These are phyloP conservation scores for Struthio camelus DNA, from an alignment of 2,113 vertebrate species.

Conservation along the genomic window DNA sequence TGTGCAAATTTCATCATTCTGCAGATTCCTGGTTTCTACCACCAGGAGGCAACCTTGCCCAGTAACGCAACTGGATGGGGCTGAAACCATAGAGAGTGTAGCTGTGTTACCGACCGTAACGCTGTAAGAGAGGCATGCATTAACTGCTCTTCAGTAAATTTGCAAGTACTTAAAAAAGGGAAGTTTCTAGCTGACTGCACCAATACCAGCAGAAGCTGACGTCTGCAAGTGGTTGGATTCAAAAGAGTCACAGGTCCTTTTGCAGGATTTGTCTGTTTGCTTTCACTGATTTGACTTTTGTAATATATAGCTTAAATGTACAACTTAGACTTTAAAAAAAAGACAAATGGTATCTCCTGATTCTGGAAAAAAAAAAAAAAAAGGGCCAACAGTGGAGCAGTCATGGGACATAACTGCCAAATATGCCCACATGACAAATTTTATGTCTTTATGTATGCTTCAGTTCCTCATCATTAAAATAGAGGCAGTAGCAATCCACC, in stretches of 20 bases:
- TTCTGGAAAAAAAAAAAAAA: not conserved
- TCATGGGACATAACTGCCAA: not conserved
- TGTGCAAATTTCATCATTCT: not conserved
- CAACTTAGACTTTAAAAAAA: not conserved
- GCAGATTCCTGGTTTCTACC: not conserved
- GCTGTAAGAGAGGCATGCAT: accelerated
- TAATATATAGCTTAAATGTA: not conserved
- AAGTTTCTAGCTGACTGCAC: no score
- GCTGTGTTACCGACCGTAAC: accelerated
- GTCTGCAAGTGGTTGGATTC: not conserved
- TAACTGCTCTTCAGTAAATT: not conserved
- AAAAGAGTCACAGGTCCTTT: not conserved
- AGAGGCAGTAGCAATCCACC: not conserved
- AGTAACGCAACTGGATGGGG: not conserved
- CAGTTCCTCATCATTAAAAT: not conserved
- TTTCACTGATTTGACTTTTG: not conserved
- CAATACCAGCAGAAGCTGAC: not conserved
- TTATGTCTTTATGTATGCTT: not conserved
- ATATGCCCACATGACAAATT: not conserved
- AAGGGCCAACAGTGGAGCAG: not conserved
- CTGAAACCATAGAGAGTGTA: accelerated
- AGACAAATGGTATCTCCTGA: not conserved
- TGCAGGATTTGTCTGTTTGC: not conserved
- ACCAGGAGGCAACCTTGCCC: slow-evolving; percentile 28
- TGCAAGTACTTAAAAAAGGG: not conserved